phyloP scores from a whole-genome alignment of 2,113 vertebrate genomes.

The Anthoscopus minutus region DNA sequence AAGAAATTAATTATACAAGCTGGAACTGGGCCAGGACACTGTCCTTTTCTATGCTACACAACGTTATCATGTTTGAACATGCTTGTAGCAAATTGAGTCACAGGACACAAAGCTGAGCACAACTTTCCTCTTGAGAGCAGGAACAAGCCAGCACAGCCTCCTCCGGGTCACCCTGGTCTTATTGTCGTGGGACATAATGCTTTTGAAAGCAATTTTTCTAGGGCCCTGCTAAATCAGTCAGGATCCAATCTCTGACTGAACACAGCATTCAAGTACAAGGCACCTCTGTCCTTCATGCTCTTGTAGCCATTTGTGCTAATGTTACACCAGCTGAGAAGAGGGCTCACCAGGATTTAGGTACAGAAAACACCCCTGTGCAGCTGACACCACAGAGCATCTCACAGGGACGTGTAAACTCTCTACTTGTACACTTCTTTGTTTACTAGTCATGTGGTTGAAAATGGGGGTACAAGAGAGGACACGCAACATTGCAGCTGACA shows the following conservation, averaged over 20 bases:
- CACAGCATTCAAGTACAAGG: not conserved
- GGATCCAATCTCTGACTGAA: not conserved
- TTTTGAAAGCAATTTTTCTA: not conserved
- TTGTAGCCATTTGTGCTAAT: not conserved
- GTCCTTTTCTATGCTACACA: not conserved
- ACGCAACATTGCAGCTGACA: not conserved
- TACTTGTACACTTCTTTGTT: not conserved
- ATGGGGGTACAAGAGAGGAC: not conserved
- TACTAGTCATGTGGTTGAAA: not conserved
- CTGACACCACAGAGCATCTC: not conserved
- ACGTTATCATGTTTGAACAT: not conserved
- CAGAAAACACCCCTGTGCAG: not conserved
- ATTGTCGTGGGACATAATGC: not conserved
- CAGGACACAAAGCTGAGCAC: not conserved
- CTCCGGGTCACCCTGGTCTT: not conserved
- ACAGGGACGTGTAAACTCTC: not conserved
- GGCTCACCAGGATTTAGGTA: not conserved
- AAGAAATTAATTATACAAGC: conserved; percentile 46
- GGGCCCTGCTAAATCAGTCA: not conserved
- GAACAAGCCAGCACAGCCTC: not conserved
- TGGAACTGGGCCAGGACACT: conserved; percentile 27
- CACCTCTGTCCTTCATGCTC: not conserved
- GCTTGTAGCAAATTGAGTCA: conserved; percentile 13
- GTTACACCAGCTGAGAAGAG: not conserved
- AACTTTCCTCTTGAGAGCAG: not conserved